These are phyloP conservation scores for Dermochelys coriacea DNA, from an alignment of 2,797 vertebrate genomes.

Conservation along the genomic window DNA sequence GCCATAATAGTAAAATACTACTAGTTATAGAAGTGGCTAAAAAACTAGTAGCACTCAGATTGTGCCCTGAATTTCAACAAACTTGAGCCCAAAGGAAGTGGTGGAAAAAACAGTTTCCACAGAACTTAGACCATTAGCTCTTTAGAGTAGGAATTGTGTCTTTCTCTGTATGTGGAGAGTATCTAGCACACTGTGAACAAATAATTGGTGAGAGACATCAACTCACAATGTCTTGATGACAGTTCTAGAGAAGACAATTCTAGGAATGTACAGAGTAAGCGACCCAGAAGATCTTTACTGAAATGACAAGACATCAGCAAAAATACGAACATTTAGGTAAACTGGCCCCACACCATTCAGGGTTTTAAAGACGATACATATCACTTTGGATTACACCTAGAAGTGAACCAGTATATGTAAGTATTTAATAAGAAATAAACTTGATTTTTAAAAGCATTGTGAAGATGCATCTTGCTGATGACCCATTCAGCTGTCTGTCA, in stretches of 20 bases:
- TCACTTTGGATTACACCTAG: background rate
- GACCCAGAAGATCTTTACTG: background rate
- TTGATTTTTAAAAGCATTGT: background rate
- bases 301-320: background rate
- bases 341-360: too few relatives aligned
- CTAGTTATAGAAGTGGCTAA: slow-evolving; percentile 49
- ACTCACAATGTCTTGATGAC: background rate
- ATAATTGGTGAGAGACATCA: background rate
- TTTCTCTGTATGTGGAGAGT: background rate
- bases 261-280: background rate
- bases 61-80: background rate
- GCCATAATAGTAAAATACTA: slow-evolving; percentile 43
- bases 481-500: background rate
- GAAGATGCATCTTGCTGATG: background rate
- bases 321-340: background rate
- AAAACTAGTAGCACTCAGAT: slow-evolving; percentile 10
- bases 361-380: background rate
- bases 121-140: background rate
- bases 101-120: background rate
- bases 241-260: background rate
- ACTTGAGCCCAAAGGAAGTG: background rate
- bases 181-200: background rate
- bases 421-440: background rate
- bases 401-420: background rate
- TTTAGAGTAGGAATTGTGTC: background rate